phyloP scores from a whole-genome alignment of 2,113 vertebrate genomes.

The Mungos mungo region DNA sequence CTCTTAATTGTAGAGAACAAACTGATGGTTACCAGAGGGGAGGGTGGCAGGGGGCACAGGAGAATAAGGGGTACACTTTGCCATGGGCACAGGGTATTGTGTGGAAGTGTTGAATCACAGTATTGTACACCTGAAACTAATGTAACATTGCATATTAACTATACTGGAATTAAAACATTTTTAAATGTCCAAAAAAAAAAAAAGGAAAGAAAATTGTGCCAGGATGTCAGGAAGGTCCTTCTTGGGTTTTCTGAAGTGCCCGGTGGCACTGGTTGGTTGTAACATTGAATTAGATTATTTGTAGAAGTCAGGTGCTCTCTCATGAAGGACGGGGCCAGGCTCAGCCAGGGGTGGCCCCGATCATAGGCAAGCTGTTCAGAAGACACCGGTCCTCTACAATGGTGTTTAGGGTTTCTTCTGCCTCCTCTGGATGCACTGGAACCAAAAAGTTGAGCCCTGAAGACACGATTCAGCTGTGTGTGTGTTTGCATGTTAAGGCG shows the following conservation, averaged over 20 bases:
- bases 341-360: not conserved
- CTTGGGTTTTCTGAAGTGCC: not conserved
- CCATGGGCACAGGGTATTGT: not conserved
- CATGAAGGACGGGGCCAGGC: not conserved
- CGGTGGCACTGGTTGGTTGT: not conserved
- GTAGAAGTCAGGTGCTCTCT: not conserved
- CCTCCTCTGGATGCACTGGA: not conserved
- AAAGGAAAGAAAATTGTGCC: not conserved
- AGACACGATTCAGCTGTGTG: not conserved
- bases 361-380: not conserved
- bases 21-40: not conserved
- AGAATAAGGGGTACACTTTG: not conserved
- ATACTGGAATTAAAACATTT: not conserved
- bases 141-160: not conserved
- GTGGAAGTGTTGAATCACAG: not conserved
- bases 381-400: not conserved
- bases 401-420: not conserved
- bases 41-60: not conserved
- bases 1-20: not conserved
- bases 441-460: not conserved
- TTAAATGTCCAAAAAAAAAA: not conserved
- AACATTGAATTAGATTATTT: not conserved
- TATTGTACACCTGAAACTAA: not conserved
- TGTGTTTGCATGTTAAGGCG: fast-evolving
- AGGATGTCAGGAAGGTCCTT: not conserved